phyloP scores from a whole-genome alignment of 2,888 invertebrate genomes.

The Resseliella maxima region DNA sequence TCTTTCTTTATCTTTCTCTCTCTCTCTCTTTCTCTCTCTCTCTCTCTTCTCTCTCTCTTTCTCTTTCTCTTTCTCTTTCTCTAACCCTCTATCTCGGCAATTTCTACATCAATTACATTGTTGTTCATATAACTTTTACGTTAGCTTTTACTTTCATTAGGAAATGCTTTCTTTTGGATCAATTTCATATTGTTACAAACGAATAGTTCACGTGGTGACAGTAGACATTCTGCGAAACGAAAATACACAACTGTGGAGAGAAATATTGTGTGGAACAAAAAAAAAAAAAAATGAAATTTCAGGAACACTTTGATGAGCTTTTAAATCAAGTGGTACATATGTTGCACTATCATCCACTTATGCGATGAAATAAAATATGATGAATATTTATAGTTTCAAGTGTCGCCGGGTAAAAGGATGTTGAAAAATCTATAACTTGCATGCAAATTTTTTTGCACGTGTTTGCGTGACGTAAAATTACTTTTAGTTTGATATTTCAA shows the following conservation, averaged over 20 bases:
- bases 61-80: no score
- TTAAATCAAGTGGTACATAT: background rate
- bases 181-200: background rate
- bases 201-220: background rate
- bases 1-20: no score
- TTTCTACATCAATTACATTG: no score
- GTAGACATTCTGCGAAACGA: background rate
- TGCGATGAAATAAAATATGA: background rate
- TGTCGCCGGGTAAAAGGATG: background rate
- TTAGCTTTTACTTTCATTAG: slow-evolving; percentile 19
- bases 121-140: background rate
- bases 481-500: background rate
- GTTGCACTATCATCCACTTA: background rate
- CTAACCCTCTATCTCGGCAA: no score
- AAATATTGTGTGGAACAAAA: background rate
- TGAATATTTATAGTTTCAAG: background rate
- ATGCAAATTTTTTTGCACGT: background rate
- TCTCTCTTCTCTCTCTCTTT: no score
- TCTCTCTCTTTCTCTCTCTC: no score
- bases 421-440: no score
- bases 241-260: background rate
- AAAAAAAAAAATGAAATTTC: background rate
- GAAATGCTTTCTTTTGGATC: background rate
- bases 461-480: background rate
- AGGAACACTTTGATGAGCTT: slow-evolving; percentile 11